Base-by-base conservation (phyloP, 1,140 invertebrate species). In the Calosoma granatense region DNA sequence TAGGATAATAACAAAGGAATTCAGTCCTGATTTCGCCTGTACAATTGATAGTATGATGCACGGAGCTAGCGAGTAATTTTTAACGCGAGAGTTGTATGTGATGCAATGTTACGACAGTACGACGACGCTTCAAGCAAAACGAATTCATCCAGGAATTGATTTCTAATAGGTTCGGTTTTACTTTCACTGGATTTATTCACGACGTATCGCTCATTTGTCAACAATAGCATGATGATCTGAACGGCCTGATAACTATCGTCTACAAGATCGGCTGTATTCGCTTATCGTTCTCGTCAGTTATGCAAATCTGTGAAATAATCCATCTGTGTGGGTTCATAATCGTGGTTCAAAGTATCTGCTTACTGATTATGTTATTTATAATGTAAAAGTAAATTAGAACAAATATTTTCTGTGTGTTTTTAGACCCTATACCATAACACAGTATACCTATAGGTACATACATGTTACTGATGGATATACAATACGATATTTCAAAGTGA, bases 161-260 rank as follows among this genome's bases (percentile, higher is more conserved):
- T 47, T 47, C 41, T 47, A 47, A 47, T 47, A 47, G 41, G 26
- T 36, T 36, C 26, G n/a, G n/a, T 47, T 47, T 47, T 17, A 47
- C 41, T 47, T 47, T 47, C 41, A 47, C 41, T 47, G 41, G 9
- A 47, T 47, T 47, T 47, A 47, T 47, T 47, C 41, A 47, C 41
- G 41, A 47, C 41, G 41, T 47, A 47, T 47, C 41, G 41, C 17
- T 47, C 41, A 47, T 47, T 47, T 47, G 41, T 47, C 41, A 47
- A 47, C 41, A 47, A 47, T 30, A 11, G 41, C 41, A 9, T 47
- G 41, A 47, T 47, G 26, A 36, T 36, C 26, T 9, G 6, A 9
- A 47, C 17, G 41, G 3, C 6, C 6, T 17, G 41, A 47, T 47
- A 11, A 47, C 41, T 12, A 47, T 47, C 41, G 41, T 4, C 9